These are phyloP conservation scores for Idaea dimidiata DNA, from an alignment of 2,888 invertebrate genomes.

Conservation along the genomic window DNA sequence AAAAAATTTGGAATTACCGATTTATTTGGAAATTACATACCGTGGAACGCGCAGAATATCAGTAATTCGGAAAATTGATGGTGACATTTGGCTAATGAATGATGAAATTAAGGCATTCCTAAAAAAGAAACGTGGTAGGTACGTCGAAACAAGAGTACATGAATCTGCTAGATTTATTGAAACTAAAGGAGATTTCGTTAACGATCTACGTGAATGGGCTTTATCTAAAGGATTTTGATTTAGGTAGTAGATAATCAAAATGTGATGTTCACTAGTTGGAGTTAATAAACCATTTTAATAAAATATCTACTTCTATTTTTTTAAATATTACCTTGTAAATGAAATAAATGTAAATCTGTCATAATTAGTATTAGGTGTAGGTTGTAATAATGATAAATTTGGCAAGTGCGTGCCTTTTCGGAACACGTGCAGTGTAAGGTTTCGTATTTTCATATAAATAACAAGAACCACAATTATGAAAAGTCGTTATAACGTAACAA, in stretches of 20 bases:
- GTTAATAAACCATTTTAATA: conserved; percentile 35
- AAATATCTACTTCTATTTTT: conserved; percentile 26
- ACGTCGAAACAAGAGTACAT: conserved; percentile 85
- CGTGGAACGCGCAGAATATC: conserved; percentile 85
- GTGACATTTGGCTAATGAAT: conserved; percentile 92
- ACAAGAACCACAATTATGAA: too few relatives aligned
- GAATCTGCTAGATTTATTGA: conserved; percentile 86
- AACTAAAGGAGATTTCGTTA: conserved; percentile 88
- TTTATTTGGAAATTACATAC: conserved; percentile 83
- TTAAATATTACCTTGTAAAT: conserved; percentile 7
- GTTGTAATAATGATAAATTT: too few relatives aligned
- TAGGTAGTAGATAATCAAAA: conserved; percentile 4
- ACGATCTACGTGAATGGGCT: conserved; percentile 85
- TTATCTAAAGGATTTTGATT: conserved; percentile 87
- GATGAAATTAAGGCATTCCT: conserved; percentile 84
- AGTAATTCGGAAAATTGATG: conserved; percentile 85
- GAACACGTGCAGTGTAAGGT: too few relatives aligned
- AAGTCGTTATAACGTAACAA: too few relatives aligned
- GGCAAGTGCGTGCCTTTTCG: too few relatives aligned
- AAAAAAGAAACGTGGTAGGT: conserved; percentile 73
- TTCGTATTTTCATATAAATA: too few relatives aligned
- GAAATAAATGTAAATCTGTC: too few relatives aligned
- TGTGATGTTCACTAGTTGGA: conserved; percentile 16
- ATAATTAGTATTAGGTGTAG: too few relatives aligned
- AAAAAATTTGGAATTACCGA: conserved; percentile 91